Evolutionary conservation across 1,140 invertebrate genomes (phyloP).

Genomic region (Lamellibrachia luymesi): DNA sequence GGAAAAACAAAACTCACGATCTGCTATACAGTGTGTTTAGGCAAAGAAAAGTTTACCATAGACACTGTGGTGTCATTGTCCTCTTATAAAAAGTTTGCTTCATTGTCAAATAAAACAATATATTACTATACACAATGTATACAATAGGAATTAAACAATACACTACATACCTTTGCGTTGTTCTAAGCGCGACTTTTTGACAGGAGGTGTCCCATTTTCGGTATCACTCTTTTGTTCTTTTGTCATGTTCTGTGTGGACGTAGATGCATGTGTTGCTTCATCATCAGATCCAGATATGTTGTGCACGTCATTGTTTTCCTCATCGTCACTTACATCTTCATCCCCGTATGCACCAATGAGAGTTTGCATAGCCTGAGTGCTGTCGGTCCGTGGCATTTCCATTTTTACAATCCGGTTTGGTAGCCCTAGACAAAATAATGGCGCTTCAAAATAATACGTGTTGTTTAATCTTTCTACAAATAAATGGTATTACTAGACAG

Average conservation of each 20-base stretch:
- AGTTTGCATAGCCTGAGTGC: conserved; percentile 43
- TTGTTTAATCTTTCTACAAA: no score
- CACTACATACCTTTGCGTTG: not conserved
- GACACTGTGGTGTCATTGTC: no score
- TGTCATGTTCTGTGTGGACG: not conserved
- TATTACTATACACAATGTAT: conserved; percentile 27
- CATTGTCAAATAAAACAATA: no score
- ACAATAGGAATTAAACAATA: not conserved
- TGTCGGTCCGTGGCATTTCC: conserved; percentile 29
- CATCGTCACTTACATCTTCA: conserved; percentile 55
- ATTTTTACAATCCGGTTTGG: not conserved
- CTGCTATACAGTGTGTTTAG: no score
- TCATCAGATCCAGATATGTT: conserved; percentile 42
- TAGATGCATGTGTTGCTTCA: conserved; percentile 8
- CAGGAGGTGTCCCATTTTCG: conserved; percentile 34
- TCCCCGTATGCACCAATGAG: conserved; percentile 57
- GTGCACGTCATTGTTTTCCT: conserved; percentile 35
- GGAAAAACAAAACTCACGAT: no score
- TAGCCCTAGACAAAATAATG: not conserved
- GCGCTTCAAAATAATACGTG: not conserved
- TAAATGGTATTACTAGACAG: no score
- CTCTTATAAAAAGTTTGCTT: no score
- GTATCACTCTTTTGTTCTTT: conserved; percentile 20
- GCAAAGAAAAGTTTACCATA: no score
- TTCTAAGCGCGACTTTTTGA: conserved; percentile 17